Evolutionary conservation across 2,113 vertebrate species (phyloP), one percentile per base, ranked within the genome.

Genomic region (Podilymbus podiceps): DNA sequence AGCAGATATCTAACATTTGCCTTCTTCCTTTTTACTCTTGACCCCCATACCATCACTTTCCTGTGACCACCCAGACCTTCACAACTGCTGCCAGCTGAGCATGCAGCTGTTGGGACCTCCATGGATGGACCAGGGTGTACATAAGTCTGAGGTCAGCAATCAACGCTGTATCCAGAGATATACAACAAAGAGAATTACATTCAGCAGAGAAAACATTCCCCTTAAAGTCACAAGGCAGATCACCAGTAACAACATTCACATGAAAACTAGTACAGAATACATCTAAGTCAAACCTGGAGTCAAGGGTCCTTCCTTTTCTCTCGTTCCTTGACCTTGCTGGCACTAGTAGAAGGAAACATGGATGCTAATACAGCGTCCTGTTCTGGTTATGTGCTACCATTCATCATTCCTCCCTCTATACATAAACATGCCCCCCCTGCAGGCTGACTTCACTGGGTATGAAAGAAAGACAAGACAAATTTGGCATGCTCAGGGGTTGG

Each of bases 351-450:
- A 86, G 59, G 63, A 92, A 92, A 55, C 5, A 24, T 3, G 4
- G 47, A 46, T 5, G 4, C 22, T 44, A 31, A 52, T 27, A 60
- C 18, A 56, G 74, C 8, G 52, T 47, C 15, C 35, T 82, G 25
- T 55, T 67, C n/a, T 88, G 73, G n/a, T 71, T 63, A 38, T 55
- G 23, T 52, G 63, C 11, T 46, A 52, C 16, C 20, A 62, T 77
- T 80, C 52, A 17, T 35, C 23, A 20, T 59, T 64, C 30, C 18
- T 89, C 50, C 35, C 14, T 64, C 22, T 46, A 31, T 46, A 35
- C 12, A 6, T 21, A 85, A 88, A 31, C 0, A 1, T 1, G 10
- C 2, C 38, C 8, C 2, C 16, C 8, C 33, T 71, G 20, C 6
- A 85, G 24, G 19, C 24, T 38, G 40, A 6, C 9, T 60, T 59